Conservation (phyloP, 2,113 vertebrate genomes). For the Grantiella picta region DNA sequence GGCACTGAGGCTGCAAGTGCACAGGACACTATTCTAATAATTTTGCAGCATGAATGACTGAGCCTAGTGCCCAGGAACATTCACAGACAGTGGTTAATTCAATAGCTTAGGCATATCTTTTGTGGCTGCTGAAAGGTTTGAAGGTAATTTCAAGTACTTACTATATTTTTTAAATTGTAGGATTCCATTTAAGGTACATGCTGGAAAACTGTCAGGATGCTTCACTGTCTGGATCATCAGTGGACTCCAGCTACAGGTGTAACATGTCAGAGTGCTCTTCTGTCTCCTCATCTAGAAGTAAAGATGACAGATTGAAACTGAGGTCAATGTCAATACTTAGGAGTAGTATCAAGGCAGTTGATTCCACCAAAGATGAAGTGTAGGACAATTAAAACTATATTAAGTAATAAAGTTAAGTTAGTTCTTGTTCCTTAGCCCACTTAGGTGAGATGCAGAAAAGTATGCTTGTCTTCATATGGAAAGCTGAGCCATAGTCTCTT, state of each 20-base stretch:
- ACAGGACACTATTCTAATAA: not conserved
- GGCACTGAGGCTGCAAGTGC: not conserved
- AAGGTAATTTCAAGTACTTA: not conserved
- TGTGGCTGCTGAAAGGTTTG: not conserved
- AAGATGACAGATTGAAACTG: not conserved
- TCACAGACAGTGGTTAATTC: not conserved
- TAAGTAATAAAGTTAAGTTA: not conserved
- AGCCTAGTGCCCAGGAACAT: not conserved
- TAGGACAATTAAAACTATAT: not conserved
- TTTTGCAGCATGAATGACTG: not conserved
- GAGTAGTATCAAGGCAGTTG: not conserved
- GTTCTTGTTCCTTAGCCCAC: not conserved
- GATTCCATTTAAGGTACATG: rapidly evolving
- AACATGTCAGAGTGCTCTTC: not conserved
- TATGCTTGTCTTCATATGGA: not conserved
- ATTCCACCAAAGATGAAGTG: not conserved
- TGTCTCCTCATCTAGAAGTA: not conserved
- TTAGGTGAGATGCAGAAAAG: not conserved
- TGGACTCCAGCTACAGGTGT: not conserved
- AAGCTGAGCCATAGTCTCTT: not conserved
- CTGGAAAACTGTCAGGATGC: not conserved
- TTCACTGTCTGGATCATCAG: not conserved
- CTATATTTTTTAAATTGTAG: not conserved
- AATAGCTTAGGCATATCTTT: not conserved
- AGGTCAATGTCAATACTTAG: not conserved